Evolutionary conservation across 2,888 invertebrate genomes (phyloP), one percentile per base, ranked within the genome.

Genomic region (Leptopilina syphax): DNA sequence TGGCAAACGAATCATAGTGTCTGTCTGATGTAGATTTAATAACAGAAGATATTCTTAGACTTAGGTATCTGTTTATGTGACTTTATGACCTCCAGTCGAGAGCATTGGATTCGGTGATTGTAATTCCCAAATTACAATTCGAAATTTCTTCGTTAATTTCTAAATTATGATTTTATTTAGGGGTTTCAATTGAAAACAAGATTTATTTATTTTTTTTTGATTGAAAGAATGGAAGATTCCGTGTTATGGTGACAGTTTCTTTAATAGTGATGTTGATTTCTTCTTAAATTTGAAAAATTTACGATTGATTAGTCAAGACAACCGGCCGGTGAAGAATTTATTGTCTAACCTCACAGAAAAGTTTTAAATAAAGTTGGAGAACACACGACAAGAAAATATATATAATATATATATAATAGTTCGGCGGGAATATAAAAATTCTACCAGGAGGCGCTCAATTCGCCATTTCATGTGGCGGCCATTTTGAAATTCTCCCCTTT

Each of bases 371-470:
- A 70, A 24, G n/a, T 80, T 65, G 63, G 73, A 34, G 34, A 77
- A 34, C 9, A 50, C 50, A 50, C 50, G 50, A 50, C 3, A 3
- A 50, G 18, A 24, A 76, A 34, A 76, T 24, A 77, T 24, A 77
- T 77, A 79, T 78, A 67, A 80, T 34, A 76, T 24, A 77, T 24
- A 77, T 76, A 79, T 78, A 67, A 80, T 79, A 60, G 76, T 76
- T 80, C 79, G 81, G 88, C 87, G 88, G 87, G 87, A 89, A 89
- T 87, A 86, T 85, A 89, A 91, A 91, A 91, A 89, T 88, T 81
- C 87, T 83, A 83, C 88, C 87, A 90, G 91, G 87, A 87, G 91
- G 90, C 91, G 91, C 90, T 90, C 84, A 80, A 82, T 80, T 85
- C 87, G 88, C 85, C 76, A 77, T 79, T 82, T 77, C 13, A 78